Evolutionary conservation across 2,797 vertebrate genomes (phyloP).

Genomic region (Sebastiscus albofasciatus): DNA sequence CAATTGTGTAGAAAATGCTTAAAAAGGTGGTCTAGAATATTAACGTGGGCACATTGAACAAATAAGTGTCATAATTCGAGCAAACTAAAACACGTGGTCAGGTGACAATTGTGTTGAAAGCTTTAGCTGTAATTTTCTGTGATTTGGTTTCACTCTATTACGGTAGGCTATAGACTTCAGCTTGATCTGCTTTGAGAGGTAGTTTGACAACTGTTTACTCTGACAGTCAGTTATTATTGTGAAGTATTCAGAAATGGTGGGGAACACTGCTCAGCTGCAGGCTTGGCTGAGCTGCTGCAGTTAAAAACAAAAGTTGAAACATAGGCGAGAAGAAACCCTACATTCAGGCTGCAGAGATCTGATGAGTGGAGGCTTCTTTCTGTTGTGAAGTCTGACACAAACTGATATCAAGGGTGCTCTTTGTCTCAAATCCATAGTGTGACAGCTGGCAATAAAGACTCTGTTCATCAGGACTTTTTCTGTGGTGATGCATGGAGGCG

Average conservation of each 20-base stretch:
- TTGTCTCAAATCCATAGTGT: slow-evolving; percentile 41
- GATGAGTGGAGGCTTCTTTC: slow-evolving; percentile 15
- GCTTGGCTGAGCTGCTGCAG: slow-evolving; percentile 12
- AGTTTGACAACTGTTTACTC: slow-evolving; percentile 19
- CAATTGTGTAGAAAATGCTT: background rate
- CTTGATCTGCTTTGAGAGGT: slow-evolving; percentile 1
- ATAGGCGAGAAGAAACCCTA: background rate
- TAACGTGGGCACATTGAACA: background rate
- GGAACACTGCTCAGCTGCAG: background rate
- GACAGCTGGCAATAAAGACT: slow-evolving; percentile 59
- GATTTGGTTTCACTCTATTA: background rate
- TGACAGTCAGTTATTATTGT: slow-evolving; percentile 40
- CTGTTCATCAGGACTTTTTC: slow-evolving; percentile 31
- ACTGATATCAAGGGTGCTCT: slow-evolving; percentile 43
- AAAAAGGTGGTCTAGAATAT: background rate
- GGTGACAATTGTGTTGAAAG: background rate
- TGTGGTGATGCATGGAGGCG: slow-evolving; percentile 32
- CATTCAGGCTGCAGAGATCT: slow-evolving; percentile 27
- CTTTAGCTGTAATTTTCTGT: slow-evolving; percentile 8
- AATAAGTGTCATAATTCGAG: background rate
- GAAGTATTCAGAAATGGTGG: slow-evolving; percentile 10
- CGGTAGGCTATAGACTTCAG: background rate
- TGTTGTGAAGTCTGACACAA: slow-evolving; percentile 36
- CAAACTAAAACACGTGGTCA: background rate
- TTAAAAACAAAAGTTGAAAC: background rate